Evolutionary conservation across 2,888 invertebrate species (phyloP).

Genomic region (Elegia similella): DNA sequence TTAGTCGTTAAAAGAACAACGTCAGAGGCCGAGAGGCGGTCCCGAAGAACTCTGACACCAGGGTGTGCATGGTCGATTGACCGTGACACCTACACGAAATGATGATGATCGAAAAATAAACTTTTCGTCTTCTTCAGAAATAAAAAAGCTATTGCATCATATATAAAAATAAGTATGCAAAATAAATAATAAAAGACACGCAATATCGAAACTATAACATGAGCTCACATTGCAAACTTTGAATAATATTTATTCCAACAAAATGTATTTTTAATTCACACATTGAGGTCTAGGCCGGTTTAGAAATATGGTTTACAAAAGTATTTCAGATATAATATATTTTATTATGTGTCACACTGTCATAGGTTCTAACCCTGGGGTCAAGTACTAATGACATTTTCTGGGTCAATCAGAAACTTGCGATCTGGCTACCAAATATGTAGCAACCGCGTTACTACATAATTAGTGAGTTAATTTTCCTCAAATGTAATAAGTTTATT

Average conservation of each 20-base stretch:
- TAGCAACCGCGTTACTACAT: background rate
- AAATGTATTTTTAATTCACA: background rate
- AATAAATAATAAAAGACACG: too few relatives aligned
- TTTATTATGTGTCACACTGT: background rate
- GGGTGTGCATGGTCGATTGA: too few relatives aligned
- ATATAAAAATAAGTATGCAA: too few relatives aligned
- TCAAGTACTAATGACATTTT: background rate
- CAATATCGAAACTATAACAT: too few relatives aligned
- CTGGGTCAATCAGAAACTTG: background rate
- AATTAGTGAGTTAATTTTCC: background rate
- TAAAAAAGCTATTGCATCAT: too few relatives aligned
- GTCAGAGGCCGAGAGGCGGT: too few relatives aligned
- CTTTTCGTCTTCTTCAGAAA: too few relatives aligned
- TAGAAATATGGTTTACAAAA: background rate
- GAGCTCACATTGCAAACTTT: background rate
- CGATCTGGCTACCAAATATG: background rate
- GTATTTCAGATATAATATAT: background rate
- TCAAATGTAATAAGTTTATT: background rate
- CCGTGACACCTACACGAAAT: too few relatives aligned
- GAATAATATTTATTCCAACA: background rate
- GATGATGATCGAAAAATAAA: too few relatives aligned
- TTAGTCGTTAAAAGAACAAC: too few relatives aligned
- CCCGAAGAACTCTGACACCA: too few relatives aligned
- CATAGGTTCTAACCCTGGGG: slow-evolving; percentile 9
- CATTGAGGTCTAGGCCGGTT: background rate